A percentile compares a stretch with the other conserved stretches of the same genome.
These are phyloP conservation scores for Dasyprocta punctata DNA, from an alignment of 2,113 vertebrate species.

Conservation along the genomic window DNA sequence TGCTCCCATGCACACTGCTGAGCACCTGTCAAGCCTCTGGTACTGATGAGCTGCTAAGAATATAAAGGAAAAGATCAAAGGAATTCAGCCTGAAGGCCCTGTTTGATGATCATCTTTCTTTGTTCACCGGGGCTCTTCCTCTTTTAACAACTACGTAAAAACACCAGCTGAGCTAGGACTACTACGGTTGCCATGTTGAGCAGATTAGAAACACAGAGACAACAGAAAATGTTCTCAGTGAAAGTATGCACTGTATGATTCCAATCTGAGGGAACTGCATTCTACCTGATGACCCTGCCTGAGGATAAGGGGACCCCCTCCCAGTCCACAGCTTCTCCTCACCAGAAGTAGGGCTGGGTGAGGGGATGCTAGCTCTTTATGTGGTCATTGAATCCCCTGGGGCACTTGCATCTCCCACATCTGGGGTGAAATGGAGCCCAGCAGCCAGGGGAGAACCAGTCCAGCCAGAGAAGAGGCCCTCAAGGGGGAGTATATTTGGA, in stretches of 20 bases:
- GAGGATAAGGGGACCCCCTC: fast-evolving
- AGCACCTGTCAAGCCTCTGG: background rate
- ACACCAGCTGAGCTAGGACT: background rate
- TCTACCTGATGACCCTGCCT: background rate
- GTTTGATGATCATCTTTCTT: background rate
- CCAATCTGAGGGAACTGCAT: background rate
- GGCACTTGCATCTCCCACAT: background rate
- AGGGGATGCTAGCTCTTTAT: background rate
- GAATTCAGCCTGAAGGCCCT: background rate
- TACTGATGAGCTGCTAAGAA: background rate
- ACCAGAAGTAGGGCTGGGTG: fast-evolving
- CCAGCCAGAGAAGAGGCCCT: background rate
- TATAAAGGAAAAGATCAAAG: background rate
- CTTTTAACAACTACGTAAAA: background rate
- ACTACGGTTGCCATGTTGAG: background rate
- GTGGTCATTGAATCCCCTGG: background rate
- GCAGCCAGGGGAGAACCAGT: background rate
- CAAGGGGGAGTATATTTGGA: background rate
- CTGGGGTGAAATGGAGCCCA: background rate
- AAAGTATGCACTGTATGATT: background rate
- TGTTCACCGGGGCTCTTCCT: background rate
- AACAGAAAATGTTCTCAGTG: background rate
- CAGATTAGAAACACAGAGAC: background rate
- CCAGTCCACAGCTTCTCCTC: background rate
- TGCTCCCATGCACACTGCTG: fast-evolving